phyloP scores from a whole-genome alignment of 2,113 vertebrate genomes.

The Oreotrochilus melanogaster region DNA sequence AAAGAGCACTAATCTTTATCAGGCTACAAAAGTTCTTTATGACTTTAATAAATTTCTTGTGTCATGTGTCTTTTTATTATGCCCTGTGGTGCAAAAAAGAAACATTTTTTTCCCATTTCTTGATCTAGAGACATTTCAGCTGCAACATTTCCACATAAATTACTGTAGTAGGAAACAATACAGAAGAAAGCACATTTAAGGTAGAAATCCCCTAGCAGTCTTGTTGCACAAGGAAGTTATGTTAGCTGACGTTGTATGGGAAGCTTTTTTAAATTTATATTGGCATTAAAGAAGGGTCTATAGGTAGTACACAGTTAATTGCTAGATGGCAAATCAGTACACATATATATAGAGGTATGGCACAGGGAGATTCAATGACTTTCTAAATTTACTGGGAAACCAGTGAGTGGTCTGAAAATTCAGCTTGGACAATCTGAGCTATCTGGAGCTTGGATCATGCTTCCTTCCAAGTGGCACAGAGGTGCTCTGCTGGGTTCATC shows the following conservation, averaged over 20 bases:
- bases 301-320: background rate
- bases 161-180: background rate
- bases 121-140: background rate
- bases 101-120: background rate
- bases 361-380: background rate
- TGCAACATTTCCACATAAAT: background rate
- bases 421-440: background rate
- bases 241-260: background rate
- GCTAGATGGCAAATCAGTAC: background rate
- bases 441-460: background rate
- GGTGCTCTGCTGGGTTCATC: background rate
- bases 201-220: background rate
- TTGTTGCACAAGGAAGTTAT: background rate
- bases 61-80: background rate
- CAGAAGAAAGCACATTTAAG: background rate
- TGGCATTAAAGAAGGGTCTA: background rate
- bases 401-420: background rate
- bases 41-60: conserved; percentile 13
- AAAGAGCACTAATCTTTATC: background rate
- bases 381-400: background rate
- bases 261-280: background rate
- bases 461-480: background rate
- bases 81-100: background rate
- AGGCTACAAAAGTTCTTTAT: conserved; percentile 3
- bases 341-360: background rate